Evolutionary conservation across 1,140 invertebrate species (phyloP), one percentile per base, ranked within the genome.

Genomic region (Brachionus sp.): DNA sequence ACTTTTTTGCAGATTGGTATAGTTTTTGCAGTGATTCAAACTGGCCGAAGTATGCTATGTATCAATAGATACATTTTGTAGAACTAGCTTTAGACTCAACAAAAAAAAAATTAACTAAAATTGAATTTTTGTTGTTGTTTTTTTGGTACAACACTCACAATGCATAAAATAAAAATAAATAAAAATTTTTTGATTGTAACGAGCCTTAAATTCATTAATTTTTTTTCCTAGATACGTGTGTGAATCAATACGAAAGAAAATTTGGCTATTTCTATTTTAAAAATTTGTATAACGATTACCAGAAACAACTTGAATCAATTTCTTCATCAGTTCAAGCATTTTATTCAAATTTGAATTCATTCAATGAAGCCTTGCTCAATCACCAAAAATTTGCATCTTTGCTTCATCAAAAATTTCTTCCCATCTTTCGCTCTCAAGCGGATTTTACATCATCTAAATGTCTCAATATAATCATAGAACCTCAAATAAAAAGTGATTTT

Each of bases 181-280:
- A 39, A 5, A 39, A 39, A 39, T 39, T n/a, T n/a, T n/a, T n/a
- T n/a, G n/a, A n/a, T 29, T 29, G 1, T 29, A 29, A 29, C 29
- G 1, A 29, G 29, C 3, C 1, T 29, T 29, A 2, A 13, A 10
- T 5, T 64, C 33, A 35, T 66, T 33, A 5, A 66, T 37, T 35
- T 66, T 66, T 66, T 35, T 46, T 16, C 19, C 50, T 53, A 53
- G 50, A 53, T 23, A 6, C 5, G n/a, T 53, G 50, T 57, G 50
- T 16, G 39, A 50, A 46, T 19, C 23, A 19, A 46, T 75, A 16
- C 35, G 46, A 80, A 80, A 62, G 39, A 80, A 39, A 5, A 62
- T 35, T 80, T 37, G 77, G 77, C 5, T 57, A 62, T 57, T 37
- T 62, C 23, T 80, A 80, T 80, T 80, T 80, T 37, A 80, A 62